A percentile compares a stretch with the other conserved stretches of the same genome.
Evolutionary conservation across 2,888 invertebrate species (phyloP).

Genomic region (Aricia artaxerxes): DNA sequence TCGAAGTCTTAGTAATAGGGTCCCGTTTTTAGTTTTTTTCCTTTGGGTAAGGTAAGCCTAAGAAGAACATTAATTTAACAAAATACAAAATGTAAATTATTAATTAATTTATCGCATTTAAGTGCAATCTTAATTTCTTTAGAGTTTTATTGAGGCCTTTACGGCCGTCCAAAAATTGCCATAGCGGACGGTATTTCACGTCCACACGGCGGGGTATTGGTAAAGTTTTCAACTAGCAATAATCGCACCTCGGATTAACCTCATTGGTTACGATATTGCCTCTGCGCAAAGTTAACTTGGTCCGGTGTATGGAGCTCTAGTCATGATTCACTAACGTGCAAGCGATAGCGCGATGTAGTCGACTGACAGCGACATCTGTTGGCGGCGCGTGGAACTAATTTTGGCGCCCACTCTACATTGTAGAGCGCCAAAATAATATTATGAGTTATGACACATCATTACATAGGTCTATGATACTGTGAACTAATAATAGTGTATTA

Average conservation of each 20-base stretch:
- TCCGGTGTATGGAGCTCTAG: no score
- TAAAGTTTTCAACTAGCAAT: constrained; percentile 97
- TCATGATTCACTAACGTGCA: constrained; percentile 23
- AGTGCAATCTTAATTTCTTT: no score
- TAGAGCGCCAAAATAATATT: no score
- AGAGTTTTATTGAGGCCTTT: constrained; percentile 57
- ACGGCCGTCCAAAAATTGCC: constrained; percentile 91
- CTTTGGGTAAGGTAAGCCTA: no score
- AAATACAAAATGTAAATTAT: no score
- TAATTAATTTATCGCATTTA: no score
- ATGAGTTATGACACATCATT: no score
- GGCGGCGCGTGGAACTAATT: constrained; percentile 28
- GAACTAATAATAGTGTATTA: no score
- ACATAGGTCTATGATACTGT: no score
- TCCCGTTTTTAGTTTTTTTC: no score
- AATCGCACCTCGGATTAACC: constrained; percentile 92
- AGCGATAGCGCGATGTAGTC: constrained; percentile 40
- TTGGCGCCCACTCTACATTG: not conserved
- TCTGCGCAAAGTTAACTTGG: constrained; percentile 89
- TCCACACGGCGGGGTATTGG: constrained; percentile 94
- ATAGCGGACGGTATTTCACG: constrained; percentile 92
- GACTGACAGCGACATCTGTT: constrained; percentile 54
- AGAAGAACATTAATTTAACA: no score
- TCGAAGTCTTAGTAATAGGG: no score
- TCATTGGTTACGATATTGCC: constrained; percentile 94